phyloP scores from a whole-genome alignment of 2,113 vertebrate genomes.

The Saguinus midas region DNA sequence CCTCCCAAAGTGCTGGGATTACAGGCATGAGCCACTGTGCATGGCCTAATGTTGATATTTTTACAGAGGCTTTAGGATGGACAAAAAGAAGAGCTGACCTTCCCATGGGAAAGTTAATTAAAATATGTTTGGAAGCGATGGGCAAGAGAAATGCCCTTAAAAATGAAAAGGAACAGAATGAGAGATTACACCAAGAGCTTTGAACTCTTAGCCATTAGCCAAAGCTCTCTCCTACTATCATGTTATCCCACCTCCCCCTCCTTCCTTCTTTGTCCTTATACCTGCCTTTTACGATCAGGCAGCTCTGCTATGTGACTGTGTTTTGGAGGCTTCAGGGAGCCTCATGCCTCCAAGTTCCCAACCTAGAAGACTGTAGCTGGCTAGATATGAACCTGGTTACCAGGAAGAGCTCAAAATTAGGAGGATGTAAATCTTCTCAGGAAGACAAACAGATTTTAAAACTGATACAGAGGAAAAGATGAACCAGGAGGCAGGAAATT shows the following conservation, averaged over 20 bases:
- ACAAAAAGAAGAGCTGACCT: neutral
- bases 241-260: neutral
- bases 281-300: neutral
- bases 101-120: neutral
- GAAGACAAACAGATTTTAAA: slow-evolving; percentile 23
- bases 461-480: slow-evolving; percentile 2
- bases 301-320: neutral
- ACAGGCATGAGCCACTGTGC: too few species aligned
- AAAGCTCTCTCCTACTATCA: neutral
- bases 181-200: neutral
- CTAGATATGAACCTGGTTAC: neutral
- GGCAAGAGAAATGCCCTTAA: slow-evolving; percentile 9
- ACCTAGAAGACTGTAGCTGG: neutral
- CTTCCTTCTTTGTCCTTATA: neutral
- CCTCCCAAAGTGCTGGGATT: too few species aligned
- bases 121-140: neutral
- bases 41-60: neutral
- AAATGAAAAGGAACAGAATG: slow-evolving; percentile 22
- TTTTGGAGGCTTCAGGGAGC: neutral
- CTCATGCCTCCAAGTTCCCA: slow-evolving; percentile 9
- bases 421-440: neutral
- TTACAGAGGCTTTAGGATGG: neutral
- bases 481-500: neutral
- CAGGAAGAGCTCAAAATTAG: slow-evolving; percentile 24
- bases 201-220: neutral